Base-by-base conservation (phyloP, 1,140 invertebrate genomes). In the Cyclargus thomasi region DNA sequence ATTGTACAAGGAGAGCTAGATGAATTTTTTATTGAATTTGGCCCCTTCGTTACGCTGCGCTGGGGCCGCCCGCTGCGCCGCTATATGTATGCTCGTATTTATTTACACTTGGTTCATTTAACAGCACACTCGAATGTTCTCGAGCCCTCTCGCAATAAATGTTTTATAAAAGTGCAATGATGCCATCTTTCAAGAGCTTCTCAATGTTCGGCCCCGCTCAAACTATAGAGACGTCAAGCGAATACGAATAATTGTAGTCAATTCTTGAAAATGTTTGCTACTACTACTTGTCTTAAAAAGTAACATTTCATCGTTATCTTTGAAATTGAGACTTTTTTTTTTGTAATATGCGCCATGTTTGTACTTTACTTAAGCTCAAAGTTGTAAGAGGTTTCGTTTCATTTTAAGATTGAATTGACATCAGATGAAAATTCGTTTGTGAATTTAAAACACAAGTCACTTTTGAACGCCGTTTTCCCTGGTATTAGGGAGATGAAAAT, bases 31-130 rank as follows among this genome's bases (percentile, higher is more conserved):
- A 86, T 86, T 82, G 70, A 86, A 86, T 82, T 78, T 69, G 75
- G 78, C 81, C 83, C 85, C 83, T 81, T 82, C 76, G 75, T 77
- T 72, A 74, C 67, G 62, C 22, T 23, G 63, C 67, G 62, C 22
- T 23, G 63, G 65, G 70, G 66, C 74, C 84, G 73, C 86, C 84
- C 67, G 85, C 82, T 85, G 86, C n/a, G 81, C 69, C 71, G 65
- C 70, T 77, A 78, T 83, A 85, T 82, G 82, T 78, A 79, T 82
- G 80, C 81, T 84, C 82, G 82, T 88, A 89, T 89, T 89, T 89
- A 89, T 89, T 89, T 88, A 88, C 84, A 86, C 76, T 82, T 78
- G 84, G 79, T 88, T 88, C 86, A 83, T 89, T 89, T 86, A 89
- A 89, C 85, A 80, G 73, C 77, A 79, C 74, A 77, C 79, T 80